Evolutionary conservation across 2,113 vertebrate genomes (phyloP), one percentile per base, ranked within the genome.

Genomic region (Sinocyclocheilus anophthalmus): DNA sequence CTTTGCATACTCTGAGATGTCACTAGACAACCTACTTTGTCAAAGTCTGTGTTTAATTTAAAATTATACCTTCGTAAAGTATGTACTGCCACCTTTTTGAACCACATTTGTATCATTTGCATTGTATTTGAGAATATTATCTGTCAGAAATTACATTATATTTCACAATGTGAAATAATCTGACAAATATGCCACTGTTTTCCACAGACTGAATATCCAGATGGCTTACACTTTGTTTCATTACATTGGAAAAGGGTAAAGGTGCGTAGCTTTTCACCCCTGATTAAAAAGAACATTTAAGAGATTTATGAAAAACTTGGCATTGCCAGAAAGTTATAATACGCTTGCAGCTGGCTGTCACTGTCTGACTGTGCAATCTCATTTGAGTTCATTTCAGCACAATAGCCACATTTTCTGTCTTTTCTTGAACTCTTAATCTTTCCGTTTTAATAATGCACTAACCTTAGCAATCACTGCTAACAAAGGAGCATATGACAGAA

Each of bases 201-300:
- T 85, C n/a, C 24, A 67, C 13, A 3, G 33, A 39, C 10, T 78
- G 11, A 76, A 48, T 63, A 61, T 84, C 45, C 45, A 65, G 20
- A 65, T 77, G 8, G 18, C 22, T 69, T 69, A 16, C 53, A 7
- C 6, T 57, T 59, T 9, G 22, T 80, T 72, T 42, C 26, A 72
- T 89, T 93, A 88, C 89, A 91, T 89, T 88, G 87, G 85, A 90
- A 89, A 90, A 85, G 45, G 88, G 88, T 91, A 89, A 92, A 92
- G 89, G 91, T 92, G 90, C 90, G 84, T 86, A 91, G 90, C 91
- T 90, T 89, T 85, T 90, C 90, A 91, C 86, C 87, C 84, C 81
- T 91, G 91, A 93, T 94, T 92, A 92, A 92, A 82, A 90, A 87
- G 83, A 89, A 88, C 88, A 91, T 94, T 92, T 90, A 91, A 91